A percentile compares a stretch with the other conserved stretches of the same genome.
Evolutionary conservation across 2,888 invertebrate species (phyloP).

Genomic region (Koerneria pararmatus): DNA sequence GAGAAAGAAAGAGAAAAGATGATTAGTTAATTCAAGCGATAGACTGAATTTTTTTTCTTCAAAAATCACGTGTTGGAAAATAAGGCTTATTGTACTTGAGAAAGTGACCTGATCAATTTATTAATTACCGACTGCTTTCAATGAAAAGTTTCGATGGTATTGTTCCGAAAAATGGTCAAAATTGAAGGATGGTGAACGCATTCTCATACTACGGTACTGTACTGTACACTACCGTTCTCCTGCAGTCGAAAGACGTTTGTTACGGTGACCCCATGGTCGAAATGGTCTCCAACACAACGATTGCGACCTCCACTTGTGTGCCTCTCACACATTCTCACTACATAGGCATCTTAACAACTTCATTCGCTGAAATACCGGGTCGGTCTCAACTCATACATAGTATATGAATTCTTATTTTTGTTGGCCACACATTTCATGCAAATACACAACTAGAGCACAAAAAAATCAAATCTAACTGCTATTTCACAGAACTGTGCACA

Average conservation of each 20-base stretch:
- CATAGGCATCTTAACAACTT: constrained; percentile 86
- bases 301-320: constrained; percentile 58
- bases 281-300: too few species aligned
- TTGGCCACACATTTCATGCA: constrained; percentile 23
- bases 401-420: too few species aligned
- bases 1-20: too few species aligned
- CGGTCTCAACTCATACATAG: too few species aligned
- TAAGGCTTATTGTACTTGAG: too few species aligned
- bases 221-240: constrained; percentile 85
- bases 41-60: too few species aligned
- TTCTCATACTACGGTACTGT: constrained; percentile 91
- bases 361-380: constrained; percentile 89
- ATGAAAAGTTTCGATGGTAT: not conserved
- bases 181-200: constrained; percentile 63
- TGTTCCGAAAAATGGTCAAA: not conserved
- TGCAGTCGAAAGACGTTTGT: constrained; percentile 68
- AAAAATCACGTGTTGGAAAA: too few species aligned
- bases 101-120: too few species aligned
- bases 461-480: too few species aligned
- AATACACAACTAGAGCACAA: too few species aligned
- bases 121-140: not conserved
- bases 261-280: constrained; percentile 62
- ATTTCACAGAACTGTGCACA: too few species aligned
- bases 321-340: constrained; percentile 80
- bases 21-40: too few species aligned